Base-by-base conservation (phyloP, 37 sponge, comb jelly and placozoan species). In the Spongilla lacustris region DNA sequence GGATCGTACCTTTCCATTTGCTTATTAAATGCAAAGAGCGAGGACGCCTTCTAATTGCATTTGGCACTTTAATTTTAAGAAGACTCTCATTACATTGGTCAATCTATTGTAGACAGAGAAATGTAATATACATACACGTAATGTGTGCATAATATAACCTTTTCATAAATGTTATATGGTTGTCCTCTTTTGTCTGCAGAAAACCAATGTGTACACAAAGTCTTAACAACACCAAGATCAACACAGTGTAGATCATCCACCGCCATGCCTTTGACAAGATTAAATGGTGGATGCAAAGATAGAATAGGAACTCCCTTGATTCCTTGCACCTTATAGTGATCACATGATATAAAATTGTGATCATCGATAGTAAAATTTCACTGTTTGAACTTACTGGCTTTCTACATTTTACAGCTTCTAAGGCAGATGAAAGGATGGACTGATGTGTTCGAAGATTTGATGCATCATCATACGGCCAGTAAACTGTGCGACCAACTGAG, bases 41-140 rank as follows among this genome's bases (percentile, higher is more conserved):
- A 58, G 58, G 58, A 58, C 58, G 58, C 58, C 58, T 58, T 58
- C 58, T 58, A 58, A 58, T 58, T 58, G 58, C 58, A 58, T 58
- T 58, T 58, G 58, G 58, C 58, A 58, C 58, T 58, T 58, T 58
- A 58, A 58, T 58, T 41, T 41, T 41, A 41, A 41, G 41, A 41
- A 3, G 41, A 41, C 6, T 58, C 58, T 58, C 58, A 58, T 58
- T 58, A 58, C 58, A 58, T 58, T 58, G 58, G 19, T 58, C 58
- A 58, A 58, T 58, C 58, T 58, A 58, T 58, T 58, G 12, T 58
- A 14, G 12, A 58, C 1, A 58, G 14, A 41, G 41, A 58, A 41
- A 41, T 41, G 41, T 41, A 41, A 41, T 58, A 17, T 58, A 58
- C 58, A 58, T 58, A 17, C 58, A 58, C 58, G 58, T 58, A 58